Evolutionary conservation across 2,888 invertebrate species (phyloP).

Genomic region (Tipula helvola): DNA sequence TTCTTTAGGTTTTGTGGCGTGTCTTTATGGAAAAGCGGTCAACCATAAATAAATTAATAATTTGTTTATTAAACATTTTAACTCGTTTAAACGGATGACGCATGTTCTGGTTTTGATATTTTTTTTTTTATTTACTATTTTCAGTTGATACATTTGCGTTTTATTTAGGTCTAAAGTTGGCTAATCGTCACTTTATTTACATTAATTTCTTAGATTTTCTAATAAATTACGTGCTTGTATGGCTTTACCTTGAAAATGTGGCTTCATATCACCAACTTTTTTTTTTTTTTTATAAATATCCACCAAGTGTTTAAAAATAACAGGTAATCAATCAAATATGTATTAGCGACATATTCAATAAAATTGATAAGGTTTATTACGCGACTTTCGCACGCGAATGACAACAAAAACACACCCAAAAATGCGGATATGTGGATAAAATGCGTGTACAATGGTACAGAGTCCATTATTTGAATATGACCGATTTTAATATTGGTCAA

Average conservation of each 20-base stretch:
- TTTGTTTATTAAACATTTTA: not conserved
- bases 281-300: not conserved
- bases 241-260: not conserved
- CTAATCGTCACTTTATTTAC: not conserved
- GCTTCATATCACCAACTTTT: not conserved
- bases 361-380: not conserved
- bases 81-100: not conserved
- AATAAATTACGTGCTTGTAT: not conserved
- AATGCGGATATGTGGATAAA: not conserved
- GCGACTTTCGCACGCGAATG: not conserved
- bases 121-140: not conserved
- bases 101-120: not conserved
- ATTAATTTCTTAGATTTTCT: not conserved
- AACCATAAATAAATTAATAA: not conserved
- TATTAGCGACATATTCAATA: not conserved
- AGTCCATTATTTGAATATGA: too few relatives aligned
- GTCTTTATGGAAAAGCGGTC: not conserved
- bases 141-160: not conserved
- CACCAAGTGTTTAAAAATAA: not conserved
- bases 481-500: too few relatives aligned
- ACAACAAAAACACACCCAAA: not conserved
- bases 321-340: not conserved
- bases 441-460: not conserved
- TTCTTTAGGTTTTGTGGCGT: not conserved
- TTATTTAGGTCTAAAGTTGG: not conserved